A percentile compares a stretch with the other conserved stretches of the same genome.
Conservation (phyloP, 1,140 invertebrate genomes). For the Hycleus phaleratus region DNA sequence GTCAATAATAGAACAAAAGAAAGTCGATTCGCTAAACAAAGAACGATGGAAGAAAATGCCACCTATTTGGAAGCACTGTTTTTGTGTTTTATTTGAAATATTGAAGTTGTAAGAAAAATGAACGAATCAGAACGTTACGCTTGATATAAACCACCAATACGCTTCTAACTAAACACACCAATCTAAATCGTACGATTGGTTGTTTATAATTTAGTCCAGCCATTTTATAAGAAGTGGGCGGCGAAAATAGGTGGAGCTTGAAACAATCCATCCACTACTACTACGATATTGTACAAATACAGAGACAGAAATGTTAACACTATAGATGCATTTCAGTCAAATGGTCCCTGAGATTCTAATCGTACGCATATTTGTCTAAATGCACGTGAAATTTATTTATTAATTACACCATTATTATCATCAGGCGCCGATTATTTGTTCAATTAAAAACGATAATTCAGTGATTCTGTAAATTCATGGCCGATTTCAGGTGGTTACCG, state of each 20-base stretch:
- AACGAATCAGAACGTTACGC: too few species aligned
- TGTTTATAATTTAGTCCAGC: conserved; percentile 5
- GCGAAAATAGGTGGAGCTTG: conserved; percentile 11
- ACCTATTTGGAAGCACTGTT: too few species aligned
- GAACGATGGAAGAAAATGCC: too few species aligned
- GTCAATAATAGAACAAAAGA: too few species aligned
- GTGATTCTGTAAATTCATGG: neutral
- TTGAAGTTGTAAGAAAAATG: too few species aligned
- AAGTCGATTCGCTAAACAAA: too few species aligned
- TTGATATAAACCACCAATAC: too few species aligned
- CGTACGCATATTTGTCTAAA: conserved; percentile 8
- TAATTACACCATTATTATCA: too few species aligned
- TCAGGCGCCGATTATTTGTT: conserved; percentile 8
- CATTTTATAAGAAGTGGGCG: conserved; percentile 25
- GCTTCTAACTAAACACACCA: too few species aligned
- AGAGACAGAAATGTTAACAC: conserved; percentile 18
- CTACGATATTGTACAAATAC: neutral
- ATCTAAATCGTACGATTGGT: too few species aligned
- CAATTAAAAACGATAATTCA: neutral
- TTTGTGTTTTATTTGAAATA: too few species aligned
- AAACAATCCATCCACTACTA: neutral
- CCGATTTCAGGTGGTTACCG: conserved; percentile 9
- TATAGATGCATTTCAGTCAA: conserved; percentile 27
- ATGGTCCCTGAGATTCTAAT: conserved; percentile 25
- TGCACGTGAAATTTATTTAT: neutral